Evolutionary conservation across 2,797 vertebrate species (phyloP), one percentile per base, ranked within the genome.

Genomic region (Smutsia gigantea): DNA sequence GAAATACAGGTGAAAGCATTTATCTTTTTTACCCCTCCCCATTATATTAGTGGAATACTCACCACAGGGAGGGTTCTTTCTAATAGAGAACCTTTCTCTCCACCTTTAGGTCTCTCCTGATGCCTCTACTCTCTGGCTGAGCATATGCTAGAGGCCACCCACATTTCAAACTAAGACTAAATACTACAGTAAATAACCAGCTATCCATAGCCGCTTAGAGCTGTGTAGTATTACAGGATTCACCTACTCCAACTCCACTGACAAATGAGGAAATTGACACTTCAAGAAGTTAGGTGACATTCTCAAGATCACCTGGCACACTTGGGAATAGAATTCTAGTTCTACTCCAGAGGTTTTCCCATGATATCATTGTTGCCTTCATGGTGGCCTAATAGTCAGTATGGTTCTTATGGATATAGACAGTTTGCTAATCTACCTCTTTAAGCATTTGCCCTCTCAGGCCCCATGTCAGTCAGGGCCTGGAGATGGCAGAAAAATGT

Each of bases 151-250:
- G 31, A 71, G 18, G 42, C 4, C 53, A 78, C 46, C 23, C 23
- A 85, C 15, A 82, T 90, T 71, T 63, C 46, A 86, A 34, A 84
- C 87, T 29, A 92, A 87, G 90, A 29, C 21, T 78, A 93, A 94
- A 23, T 53, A 29, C 12, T 53, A 34, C 11, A 63, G 13, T 39
- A 79, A 64, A 13, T 57, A 55, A 57, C 23, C 59, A 83, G 25
- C 23, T 72, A 78, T 27, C 42, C 51, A 57, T 9, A 69, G 4
- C 74, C 49, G 53, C 59, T 25, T 55, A 74, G 49, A 74, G 1
- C 14, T 53, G 4, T 42, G 42, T 11, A 69, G 37, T 25, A 82
- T 63, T 34, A 82, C 37, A 72, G 29, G 31, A 53, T 29, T 63
- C 37, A 85, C 51, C 46, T 90, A 69, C 18, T 83, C 34, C n/a